Evolutionary conservation across 2,888 invertebrate genomes (phyloP).

Genomic region (Lepidochrysops patricia): DNA sequence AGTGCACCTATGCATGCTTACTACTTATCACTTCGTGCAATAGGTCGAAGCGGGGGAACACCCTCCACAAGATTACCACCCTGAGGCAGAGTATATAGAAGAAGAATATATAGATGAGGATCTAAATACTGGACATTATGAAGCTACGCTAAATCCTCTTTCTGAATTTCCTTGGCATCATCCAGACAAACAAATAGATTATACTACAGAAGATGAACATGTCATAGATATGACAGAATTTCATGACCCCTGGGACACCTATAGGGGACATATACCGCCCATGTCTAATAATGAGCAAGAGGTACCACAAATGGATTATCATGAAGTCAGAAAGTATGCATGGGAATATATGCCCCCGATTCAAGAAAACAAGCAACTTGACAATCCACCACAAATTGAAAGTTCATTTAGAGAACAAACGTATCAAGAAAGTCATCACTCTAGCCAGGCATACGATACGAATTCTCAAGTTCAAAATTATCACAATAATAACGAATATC

Average conservation of each 20-base stretch:
- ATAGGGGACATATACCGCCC: constrained; percentile 69
- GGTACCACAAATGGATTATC: constrained; percentile 33
- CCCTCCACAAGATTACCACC: constrained; percentile 30
- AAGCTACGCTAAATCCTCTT: constrained; percentile 49
- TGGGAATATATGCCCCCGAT: constrained; percentile 42
- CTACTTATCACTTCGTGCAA: constrained; percentile 60
- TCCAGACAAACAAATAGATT: constrained; percentile 40
- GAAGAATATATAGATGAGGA: constrained; percentile 29
- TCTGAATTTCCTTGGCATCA: constrained; percentile 69
- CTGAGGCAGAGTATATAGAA: constrained; percentile 31
- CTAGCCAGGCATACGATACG: constrained; percentile 21
- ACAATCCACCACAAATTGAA: constrained; percentile 23
- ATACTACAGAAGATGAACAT: constrained; percentile 31
- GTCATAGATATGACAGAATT: constrained; percentile 43
- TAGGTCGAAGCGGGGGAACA: constrained; percentile 60
- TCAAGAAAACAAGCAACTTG: constrained; percentile 24
- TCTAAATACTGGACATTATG: constrained; percentile 37
- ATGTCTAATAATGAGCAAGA: constrained; percentile 31
- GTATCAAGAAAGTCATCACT: constrained; percentile 18
- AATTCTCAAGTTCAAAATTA: constrained; percentile 23
- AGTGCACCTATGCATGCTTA: constrained; percentile 59
- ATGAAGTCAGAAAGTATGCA: constrained; percentile 47
- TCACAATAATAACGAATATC: constrained; percentile 18
- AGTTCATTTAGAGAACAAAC: constrained; percentile 19
- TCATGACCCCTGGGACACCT: constrained; percentile 85